phyloP scores from a whole-genome alignment of 1,140 invertebrate genomes.

The Sitodiplosis mosellana region DNA sequence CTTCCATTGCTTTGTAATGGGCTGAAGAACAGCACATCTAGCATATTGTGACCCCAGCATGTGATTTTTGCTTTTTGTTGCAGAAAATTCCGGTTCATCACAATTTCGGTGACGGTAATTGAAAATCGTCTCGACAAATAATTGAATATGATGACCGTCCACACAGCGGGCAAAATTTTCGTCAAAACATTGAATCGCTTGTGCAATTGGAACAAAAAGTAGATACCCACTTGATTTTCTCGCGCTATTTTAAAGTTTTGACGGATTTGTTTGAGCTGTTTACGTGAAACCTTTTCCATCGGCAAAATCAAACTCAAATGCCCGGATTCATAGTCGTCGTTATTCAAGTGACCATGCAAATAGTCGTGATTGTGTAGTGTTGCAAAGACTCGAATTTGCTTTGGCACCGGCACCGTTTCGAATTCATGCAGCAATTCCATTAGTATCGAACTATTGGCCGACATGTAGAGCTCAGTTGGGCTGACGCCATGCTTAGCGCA shows the following conservation, averaged over 20 bases:
- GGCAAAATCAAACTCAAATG: slow-evolving; percentile 28
- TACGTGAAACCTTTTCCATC: slow-evolving; percentile 14
- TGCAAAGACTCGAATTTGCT: slow-evolving; percentile 25
- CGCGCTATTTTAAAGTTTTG: slow-evolving; percentile 37
- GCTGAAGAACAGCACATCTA: slow-evolving; percentile 50
- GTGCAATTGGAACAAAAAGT: slow-evolving; percentile 45
- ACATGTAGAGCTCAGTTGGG: neutral
- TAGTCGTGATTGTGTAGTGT: slow-evolving; percentile 24
- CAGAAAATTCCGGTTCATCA: slow-evolving; percentile 18
- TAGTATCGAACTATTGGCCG: neutral
- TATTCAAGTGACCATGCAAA: slow-evolving; percentile 11
- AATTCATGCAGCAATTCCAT: neutral
- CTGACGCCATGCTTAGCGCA: neutral
- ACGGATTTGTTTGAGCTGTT: slow-evolving; percentile 30
- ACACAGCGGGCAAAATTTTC: slow-evolving; percentile 41
- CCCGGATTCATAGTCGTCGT: slow-evolving; percentile 10
- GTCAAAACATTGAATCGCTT: slow-evolving; percentile 44
- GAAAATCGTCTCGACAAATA: slow-evolving; percentile 51
- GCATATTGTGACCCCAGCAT: slow-evolving; percentile 48
- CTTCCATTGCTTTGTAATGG: slow-evolving; percentile 65
- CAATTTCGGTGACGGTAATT: slow-evolving; percentile 50
- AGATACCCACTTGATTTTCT: slow-evolving; percentile 41
- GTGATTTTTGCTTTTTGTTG: slow-evolving; percentile 22
- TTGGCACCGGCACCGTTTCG: slow-evolving; percentile 11
- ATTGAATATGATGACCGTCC: slow-evolving; percentile 46